Conservation (phyloP, 1,140 invertebrate genomes). For the Homalodisca vitripennis region DNA sequence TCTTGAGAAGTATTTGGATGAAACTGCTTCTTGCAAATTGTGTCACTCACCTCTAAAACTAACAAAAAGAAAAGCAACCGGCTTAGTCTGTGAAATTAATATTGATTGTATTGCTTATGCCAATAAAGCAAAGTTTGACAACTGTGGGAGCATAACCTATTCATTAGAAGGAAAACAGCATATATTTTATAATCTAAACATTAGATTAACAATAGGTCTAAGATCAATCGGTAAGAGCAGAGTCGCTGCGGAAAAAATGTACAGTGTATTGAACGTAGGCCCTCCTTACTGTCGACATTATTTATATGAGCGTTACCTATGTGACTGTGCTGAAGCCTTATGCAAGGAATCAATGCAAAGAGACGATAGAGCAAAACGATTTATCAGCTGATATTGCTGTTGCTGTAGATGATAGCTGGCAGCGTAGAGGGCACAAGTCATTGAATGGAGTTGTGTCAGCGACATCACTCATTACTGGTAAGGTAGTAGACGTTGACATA, state of each 20-base stretch:
- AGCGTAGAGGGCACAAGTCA: constrained; percentile 35
- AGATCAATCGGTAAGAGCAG: constrained; percentile 23
- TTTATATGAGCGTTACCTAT: constrained; percentile 1
- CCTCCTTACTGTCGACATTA: not conserved
- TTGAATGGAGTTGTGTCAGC: constrained; percentile 34
- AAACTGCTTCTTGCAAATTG: not conserved
- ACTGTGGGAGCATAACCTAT: not conserved
- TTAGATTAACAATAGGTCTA: constrained; percentile 29
- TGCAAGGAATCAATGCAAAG: constrained; percentile 11
- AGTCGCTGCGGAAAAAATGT: constrained; percentile 21
- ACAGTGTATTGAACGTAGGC: constrained; percentile 25
- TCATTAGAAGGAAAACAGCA: not conserved
- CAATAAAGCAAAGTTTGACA: not conserved
- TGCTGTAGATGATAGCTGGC: constrained; percentile 35
- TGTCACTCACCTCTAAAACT: not conserved
- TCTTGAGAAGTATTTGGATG: constrained; percentile 4
- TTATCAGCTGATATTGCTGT: constrained; percentile 28
- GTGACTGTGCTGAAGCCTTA: constrained; percentile 3
- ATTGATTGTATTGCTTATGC: not conserved
- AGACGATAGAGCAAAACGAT: constrained; percentile 31
- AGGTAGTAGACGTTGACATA: constrained; percentile 32
- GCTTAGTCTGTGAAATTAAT: not conserved
- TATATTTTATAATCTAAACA: constrained; percentile 26
- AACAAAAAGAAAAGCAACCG: not conserved
- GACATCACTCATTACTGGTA: constrained; percentile 32